Evolutionary conservation across 2,113 vertebrate species (phyloP).

Genomic region (Azemiops feae): DNA sequence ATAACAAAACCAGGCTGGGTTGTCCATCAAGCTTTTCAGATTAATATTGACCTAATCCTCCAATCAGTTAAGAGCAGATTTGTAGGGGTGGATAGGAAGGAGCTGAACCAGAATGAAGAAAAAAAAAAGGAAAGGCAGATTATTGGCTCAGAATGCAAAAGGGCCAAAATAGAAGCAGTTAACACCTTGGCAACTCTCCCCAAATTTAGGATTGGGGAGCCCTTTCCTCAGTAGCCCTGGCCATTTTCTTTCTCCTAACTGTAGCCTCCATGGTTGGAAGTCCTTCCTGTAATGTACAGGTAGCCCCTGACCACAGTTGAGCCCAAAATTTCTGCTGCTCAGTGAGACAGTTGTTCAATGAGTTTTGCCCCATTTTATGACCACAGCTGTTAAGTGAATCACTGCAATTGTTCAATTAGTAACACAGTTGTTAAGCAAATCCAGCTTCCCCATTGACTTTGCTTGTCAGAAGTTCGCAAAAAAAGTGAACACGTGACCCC

Average conservation of each 20-base stretch:
- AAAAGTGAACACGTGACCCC: background rate
- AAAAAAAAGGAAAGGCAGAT: conserved; percentile 33
- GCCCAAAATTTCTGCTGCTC: background rate
- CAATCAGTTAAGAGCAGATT: conserved; percentile 61
- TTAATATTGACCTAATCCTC: conserved; percentile 66
- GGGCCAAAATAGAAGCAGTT: conserved; percentile 27
- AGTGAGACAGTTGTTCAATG: background rate
- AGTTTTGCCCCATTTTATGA: background rate
- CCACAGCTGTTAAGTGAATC: background rate
- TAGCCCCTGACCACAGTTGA: background rate
- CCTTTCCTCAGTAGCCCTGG: background rate
- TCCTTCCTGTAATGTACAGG: background rate
- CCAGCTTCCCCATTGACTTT: background rate
- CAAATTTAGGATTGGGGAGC: background rate
- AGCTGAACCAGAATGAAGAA: conserved; percentile 45
- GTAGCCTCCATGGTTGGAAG: background rate
- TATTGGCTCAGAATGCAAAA: conserved; percentile 33
- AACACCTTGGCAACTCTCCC: conserved; percentile 24
- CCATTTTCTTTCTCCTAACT: background rate
- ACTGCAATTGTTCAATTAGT: background rate
- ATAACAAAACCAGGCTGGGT: conserved; percentile 26
- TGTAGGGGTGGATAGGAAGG: background rate
- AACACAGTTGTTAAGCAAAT: background rate
- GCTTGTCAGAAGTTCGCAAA: background rate
- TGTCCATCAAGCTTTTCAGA: conserved; percentile 59